These are phyloP conservation scores for Fratercula arctica DNA, from an alignment of 2,797 vertebrate species.

Conservation along the genomic window DNA sequence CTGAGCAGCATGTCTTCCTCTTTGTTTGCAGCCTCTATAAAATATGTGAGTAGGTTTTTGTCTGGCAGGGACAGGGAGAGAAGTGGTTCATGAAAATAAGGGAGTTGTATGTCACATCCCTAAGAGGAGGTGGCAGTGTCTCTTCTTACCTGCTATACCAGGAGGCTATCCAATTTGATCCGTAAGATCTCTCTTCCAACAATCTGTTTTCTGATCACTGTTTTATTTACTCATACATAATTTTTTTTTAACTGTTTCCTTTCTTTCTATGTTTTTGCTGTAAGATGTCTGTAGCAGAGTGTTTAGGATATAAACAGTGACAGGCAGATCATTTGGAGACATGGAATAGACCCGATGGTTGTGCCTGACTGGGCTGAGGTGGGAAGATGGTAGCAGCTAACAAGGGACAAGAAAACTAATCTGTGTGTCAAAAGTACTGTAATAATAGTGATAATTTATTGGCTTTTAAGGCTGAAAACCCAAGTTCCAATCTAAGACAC, in stretches of 20 bases:
- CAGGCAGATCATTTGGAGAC: neutral
- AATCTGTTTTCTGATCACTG: neutral
- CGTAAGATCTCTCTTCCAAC: neutral
- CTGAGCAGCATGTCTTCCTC: neutral
- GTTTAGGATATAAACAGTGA: neutral
- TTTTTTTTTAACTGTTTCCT: neutral
- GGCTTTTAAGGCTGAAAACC: neutral
- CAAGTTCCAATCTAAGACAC: neutral
- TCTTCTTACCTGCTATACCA: neutral
- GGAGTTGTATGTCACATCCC: neutral
- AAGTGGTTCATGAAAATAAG: neutral
- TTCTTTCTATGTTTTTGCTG: neutral
- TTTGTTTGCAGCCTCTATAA: neutral
- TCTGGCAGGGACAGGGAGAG: neutral
- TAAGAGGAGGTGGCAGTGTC: neutral
- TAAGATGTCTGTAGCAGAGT: neutral
- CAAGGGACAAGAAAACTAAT: neutral
- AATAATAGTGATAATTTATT: neutral
- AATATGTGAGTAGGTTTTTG: neutral
- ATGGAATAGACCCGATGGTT: neutral
- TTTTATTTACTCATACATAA: neutral
- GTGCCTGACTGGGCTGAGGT: neutral
- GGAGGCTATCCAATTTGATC: neutral
- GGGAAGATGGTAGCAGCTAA: neutral
- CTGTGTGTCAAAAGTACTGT: neutral